Percentiles rank a stretch among this genome's conserved stretches.
phyloP scores from a whole-genome alignment of 2,888 invertebrate genomes.

The Scaptodrosophila latifasciaeformis region DNA sequence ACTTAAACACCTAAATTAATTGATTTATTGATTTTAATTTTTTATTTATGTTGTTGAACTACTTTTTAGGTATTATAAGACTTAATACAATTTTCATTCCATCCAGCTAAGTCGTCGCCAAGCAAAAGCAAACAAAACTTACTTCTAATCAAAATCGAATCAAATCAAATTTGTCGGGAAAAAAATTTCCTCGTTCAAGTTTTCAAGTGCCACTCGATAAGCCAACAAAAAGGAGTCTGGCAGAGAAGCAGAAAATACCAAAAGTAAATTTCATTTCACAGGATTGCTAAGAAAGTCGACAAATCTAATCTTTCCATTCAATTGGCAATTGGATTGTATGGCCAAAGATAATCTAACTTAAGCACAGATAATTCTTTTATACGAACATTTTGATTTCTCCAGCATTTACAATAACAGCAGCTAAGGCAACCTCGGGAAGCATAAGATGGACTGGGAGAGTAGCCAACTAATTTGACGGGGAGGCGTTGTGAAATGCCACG shows the following conservation, averaged over 20 bases:
- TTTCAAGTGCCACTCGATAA: slow-evolving; percentile 42
- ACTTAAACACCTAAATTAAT: too few species aligned
- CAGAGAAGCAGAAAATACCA: too few species aligned
- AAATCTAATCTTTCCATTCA: slow-evolving; percentile 65
- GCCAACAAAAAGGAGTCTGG: slow-evolving; percentile 17
- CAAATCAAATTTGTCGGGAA: slow-evolving; percentile 41
- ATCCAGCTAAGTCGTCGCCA: slow-evolving; percentile 38
- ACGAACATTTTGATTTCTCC: slow-evolving; percentile 60
- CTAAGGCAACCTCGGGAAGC: too few species aligned
- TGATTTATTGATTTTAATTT: too few species aligned
- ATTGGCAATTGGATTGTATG: slow-evolving; percentile 63
- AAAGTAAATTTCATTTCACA: slow-evolving; percentile 42
- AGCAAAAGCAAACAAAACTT: slow-evolving; percentile 22
- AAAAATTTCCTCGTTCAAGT: slow-evolving; percentile 30
- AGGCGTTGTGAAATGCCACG: too few species aligned
- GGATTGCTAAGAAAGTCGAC: slow-evolving; percentile 15
- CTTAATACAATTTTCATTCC: slow-evolving; percentile 20
- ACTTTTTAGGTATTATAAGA: too few species aligned
- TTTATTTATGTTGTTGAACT: too few species aligned
- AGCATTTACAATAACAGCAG: slow-evolving; percentile 36
- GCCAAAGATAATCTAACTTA: slow-evolving; percentile 64
- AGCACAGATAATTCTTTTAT: slow-evolving; percentile 66
- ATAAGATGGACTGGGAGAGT: neutral
- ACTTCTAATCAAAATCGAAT: slow-evolving; percentile 52
- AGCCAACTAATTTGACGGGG: neutral